These are phyloP conservation scores for Chromoteleia sp. DNA, from an alignment of 2,888 invertebrate species.

Conservation along the genomic window DNA sequence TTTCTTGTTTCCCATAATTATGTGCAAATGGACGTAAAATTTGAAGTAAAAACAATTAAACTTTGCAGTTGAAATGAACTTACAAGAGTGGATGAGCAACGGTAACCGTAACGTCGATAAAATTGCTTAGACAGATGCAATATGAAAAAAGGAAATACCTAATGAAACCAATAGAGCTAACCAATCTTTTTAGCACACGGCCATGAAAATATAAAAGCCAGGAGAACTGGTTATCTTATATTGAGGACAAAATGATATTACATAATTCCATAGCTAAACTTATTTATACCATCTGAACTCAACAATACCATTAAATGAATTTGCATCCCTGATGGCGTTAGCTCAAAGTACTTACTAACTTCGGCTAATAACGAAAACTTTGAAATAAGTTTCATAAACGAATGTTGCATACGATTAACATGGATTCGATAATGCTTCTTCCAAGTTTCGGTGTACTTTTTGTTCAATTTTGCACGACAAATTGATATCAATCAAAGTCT, in stretches of 20 bases:
- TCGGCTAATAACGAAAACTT: slow-evolving; percentile 68
- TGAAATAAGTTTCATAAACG: slow-evolving; percentile 64
- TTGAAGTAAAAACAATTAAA: slow-evolving; percentile 11
- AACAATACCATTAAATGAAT: slow-evolving; percentile 69
- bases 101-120: slow-evolving; percentile 29
- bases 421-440: slow-evolving; percentile 46
- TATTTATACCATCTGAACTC: slow-evolving; percentile 68
- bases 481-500: slow-evolving; percentile 29
- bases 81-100: background rate
- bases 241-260: slow-evolving; percentile 67
- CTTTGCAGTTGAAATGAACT: slow-evolving; percentile 11
- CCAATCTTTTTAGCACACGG: slow-evolving; percentile 50
- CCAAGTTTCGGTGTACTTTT: slow-evolving; percentile 23
- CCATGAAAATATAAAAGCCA: slow-evolving; percentile 52
- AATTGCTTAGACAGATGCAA: slow-evolving; percentile 24
- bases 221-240: slow-evolving; percentile 60
- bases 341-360: slow-evolving; percentile 62
- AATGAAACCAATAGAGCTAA: slow-evolving; percentile 17
- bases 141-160: background rate
- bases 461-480: slow-evolving; percentile 14
- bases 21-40: background rate
- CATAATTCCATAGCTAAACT: slow-evolving; percentile 62
- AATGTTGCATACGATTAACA: slow-evolving; percentile 68
- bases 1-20: too few relatives aligned
- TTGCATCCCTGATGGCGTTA: slow-evolving; percentile 65